A percentile compares a stretch with the other conserved stretches of the same genome.
Evolutionary conservation across 2,888 invertebrate genomes (phyloP).

Genomic region (Cistogaster globosa): DNA sequence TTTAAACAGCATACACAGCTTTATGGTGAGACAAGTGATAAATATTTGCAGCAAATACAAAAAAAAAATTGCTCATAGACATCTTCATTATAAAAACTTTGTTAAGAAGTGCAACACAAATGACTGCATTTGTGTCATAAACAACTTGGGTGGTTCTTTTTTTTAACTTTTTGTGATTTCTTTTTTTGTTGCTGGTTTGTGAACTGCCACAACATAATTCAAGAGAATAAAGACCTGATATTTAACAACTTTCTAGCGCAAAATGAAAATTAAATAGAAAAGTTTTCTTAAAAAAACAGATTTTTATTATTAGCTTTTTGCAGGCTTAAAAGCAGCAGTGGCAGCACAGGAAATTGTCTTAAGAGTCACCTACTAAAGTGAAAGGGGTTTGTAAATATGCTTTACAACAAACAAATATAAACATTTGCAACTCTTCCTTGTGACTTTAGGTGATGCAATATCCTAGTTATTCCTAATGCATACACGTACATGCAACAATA

Average conservation of each 20-base stretch:
- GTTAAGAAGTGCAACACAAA: constrained; percentile 26
- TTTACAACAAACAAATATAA: constrained; percentile 13
- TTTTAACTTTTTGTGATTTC: not conserved
- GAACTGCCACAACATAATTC: not conserved
- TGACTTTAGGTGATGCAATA: constrained; percentile 44
- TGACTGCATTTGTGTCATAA: constrained; percentile 29
- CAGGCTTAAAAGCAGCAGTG: not conserved
- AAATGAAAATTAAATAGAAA: constrained; percentile 51
- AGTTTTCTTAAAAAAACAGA: constrained; percentile 11
- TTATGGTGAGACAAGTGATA: constrained; percentile 37
- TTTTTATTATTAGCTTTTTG: not conserved
- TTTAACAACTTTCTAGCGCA: constrained; percentile 48
- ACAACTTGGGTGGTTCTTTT: constrained; percentile 49
- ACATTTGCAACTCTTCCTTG: constrained; percentile 39
- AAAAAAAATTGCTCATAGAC: not conserved
- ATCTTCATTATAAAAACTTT: constrained; percentile 37
- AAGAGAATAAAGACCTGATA: constrained; percentile 4
- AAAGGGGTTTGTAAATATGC: constrained; percentile 58
- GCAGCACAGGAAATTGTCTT: constrained; percentile 1
- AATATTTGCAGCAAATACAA: constrained; percentile 12
- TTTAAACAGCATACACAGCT: not conserved
- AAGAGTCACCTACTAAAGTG: constrained; percentile 64
- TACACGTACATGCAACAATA: constrained; percentile 5
- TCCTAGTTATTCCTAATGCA: constrained; percentile 54
- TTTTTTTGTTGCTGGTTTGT: not conserved